Conservation (phyloP, 2,113 vertebrate genomes). For the Heterochromis multidens region DNA sequence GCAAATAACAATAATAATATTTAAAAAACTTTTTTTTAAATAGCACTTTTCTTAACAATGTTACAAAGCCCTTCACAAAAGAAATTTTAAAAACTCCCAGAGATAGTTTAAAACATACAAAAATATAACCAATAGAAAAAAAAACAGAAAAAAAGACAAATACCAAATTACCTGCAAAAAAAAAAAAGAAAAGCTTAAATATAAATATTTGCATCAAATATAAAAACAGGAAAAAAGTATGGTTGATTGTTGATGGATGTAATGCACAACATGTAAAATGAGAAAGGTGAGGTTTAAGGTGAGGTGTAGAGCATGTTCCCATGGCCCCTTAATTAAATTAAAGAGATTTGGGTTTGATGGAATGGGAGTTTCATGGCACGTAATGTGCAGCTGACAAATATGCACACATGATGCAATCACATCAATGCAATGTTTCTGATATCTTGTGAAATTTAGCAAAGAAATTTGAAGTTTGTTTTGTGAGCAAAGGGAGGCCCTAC, state of each 20-base stretch:
- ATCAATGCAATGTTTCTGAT: background rate
- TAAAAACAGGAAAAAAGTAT: no score
- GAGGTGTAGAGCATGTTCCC: background rate
- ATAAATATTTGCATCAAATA: background rate
- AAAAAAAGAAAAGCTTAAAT: background rate
- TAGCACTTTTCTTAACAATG: no score
- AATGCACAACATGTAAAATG: background rate
- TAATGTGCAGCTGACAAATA: no score
- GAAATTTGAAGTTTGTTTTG: background rate
- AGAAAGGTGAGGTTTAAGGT: background rate
- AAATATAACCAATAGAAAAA: background rate
- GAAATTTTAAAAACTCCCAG: background rate
- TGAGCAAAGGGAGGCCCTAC: background rate
- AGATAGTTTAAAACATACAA: no score
- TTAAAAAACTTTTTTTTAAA: rapidly evolving
- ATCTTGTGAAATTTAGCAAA: background rate
- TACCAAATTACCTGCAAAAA: background rate
- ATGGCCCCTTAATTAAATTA: no score
- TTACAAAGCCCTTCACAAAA: background rate
- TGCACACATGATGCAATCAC: background rate
- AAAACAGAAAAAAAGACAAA: background rate
- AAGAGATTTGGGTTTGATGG: no score
- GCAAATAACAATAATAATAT: background rate
- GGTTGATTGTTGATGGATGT: no score
- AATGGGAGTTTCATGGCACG: no score